Base-by-base conservation (phyloP, 2,113 vertebrate species). In the Pachyramphus minor region DNA sequence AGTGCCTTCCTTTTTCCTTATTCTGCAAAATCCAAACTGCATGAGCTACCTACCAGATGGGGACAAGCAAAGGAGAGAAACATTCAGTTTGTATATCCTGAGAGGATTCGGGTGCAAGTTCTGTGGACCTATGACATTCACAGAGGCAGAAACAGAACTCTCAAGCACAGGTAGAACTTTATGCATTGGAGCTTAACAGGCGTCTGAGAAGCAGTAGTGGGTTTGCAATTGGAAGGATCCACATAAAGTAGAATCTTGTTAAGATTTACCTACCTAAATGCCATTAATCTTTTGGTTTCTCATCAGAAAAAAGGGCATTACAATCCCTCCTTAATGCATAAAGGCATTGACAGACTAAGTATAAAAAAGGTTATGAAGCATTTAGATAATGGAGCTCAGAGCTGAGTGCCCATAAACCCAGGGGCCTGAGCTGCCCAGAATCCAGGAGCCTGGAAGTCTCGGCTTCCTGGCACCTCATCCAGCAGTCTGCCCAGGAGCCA, bases 381-480 rank as follows among this genome's bases (percentile, higher is more conserved):
- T 86, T 97, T 84, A 87, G 66, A 69, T 96, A 95, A 92, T 82
- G 89, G 66, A 94, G 50, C 55, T 93, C 55, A 80, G 83, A 77
- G 85, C 55, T 74, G 83, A 95, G 64, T 69, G 73, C 60, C 76
- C 80, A 53, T 79, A 88, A 85, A 77, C 55, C 59, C 72, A 47
- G 90, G 79, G 76, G 71, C 55, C 71, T 69, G 84, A 33, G 63
- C 79, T 92, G 90, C 88, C 76, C 88, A 83, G 50, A 28, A 78
- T 20, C 22, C 87, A 73, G 96, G 96, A 95, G 93, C 56, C 95
- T 89, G 84, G 6, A 68, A 94, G 95, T 95, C 94, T 94, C 11
- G 42, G 67, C 52, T 84, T 16, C 20, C 86, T 93, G 95, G 95
- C 96, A 94, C 73, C 87, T 89, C 44, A 55, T 2, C 68, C 80